Percentiles rank a stretch among this genome's conserved stretches.
These are phyloP conservation scores for Drosophila subquinaria DNA, from an alignment of 2,888 invertebrate species.

Conservation along the genomic window DNA sequence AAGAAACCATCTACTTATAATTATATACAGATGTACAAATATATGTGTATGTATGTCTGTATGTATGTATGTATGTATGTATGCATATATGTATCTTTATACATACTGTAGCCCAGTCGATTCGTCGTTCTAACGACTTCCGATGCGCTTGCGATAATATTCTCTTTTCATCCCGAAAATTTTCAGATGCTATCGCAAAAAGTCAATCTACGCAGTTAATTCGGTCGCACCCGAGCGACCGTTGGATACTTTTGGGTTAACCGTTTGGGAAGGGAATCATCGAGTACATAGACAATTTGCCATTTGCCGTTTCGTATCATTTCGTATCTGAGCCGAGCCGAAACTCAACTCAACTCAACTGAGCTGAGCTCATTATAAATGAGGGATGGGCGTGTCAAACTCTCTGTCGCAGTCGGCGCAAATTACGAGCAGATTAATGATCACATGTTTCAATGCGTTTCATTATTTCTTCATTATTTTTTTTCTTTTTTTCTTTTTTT, in stretches of 20 bases:
- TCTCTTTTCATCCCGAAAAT: slow-evolving; percentile 73
- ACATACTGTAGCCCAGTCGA: slow-evolving; percentile 22
- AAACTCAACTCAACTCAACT: slow-evolving; percentile 17
- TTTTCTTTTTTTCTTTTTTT: slow-evolving; percentile 1
- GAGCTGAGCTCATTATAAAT: slow-evolving; percentile 67
- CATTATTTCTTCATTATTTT: slow-evolving; percentile 41
- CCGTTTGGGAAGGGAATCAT: slow-evolving; percentile 12
- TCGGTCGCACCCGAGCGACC: slow-evolving; percentile 62
- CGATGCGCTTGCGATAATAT: slow-evolving; percentile 70
- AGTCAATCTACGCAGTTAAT: slow-evolving; percentile 67
- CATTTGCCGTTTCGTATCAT: slow-evolving; percentile 14
- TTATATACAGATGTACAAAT: neutral
- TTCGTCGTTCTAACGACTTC: slow-evolving; percentile 64
- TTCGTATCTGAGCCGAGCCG: slow-evolving; percentile 28
- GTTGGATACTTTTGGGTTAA: neutral
- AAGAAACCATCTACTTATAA: neutral
- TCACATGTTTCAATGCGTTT: slow-evolving; percentile 70
- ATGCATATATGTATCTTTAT: slow-evolving; percentile 1
- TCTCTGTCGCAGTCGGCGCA: slow-evolving; percentile 68
- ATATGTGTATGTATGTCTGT: slow-evolving; percentile 1
- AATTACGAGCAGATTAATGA: slow-evolving; percentile 71
- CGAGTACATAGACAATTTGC: slow-evolving; percentile 41
- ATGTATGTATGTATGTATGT: too few relatives aligned
- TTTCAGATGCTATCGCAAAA: slow-evolving; percentile 67
- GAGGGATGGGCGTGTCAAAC: slow-evolving; percentile 66